Evolutionary conservation across 2,113 vertebrate species (phyloP), one percentile per base, ranked within the genome.

Genomic region (Dolichallabes microphthalmus): DNA sequence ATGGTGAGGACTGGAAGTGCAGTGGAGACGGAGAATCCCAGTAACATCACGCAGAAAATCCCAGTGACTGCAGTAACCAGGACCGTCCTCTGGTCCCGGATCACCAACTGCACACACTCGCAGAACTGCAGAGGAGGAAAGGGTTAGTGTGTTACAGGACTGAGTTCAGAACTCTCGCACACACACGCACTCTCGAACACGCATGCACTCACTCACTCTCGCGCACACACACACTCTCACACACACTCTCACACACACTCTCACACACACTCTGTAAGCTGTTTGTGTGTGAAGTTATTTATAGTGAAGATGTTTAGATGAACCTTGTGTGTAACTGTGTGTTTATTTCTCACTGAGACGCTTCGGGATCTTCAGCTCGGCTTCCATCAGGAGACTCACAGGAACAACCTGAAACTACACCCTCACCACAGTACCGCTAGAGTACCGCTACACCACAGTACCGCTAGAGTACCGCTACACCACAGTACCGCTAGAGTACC

Each of bases 11-110:
- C 91, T 17, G 96, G 96, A 66, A 98, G 92, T 0, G 94, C 92
- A 1, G 96, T 96, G 82, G 90, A 92, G 20, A 92, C 88, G 15
- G 95, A 95, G 74, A 96, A 77, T 11, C 97, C 98, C 20, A 94
- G 90, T 88, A 90, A 98, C 79, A 91, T 39, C 86, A 97, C 93
- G 25, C 94, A 95, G 2, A 93, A 90, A 79, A 98, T 61, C 83
- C 97, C 97, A 90, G 96, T 89, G 75, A 96, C 79, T 19, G 91
- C 93, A 0, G 96, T 93, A 50, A 95, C 92, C 0, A 96, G 87
- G 10, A 96, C 90, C 0, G 93, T 96, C 85, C 98, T 94, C 92
- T 96, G 96, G 92, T 99, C 97, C 81, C 95, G 96, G 89, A 99
- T 96, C 86, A 97, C 92, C 27, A 93, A 96, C 95, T 98, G 98